These are phyloP conservation scores for Manacus vitellinus DNA, from an alignment of 2,113 vertebrate genomes.

Conservation along the genomic window DNA sequence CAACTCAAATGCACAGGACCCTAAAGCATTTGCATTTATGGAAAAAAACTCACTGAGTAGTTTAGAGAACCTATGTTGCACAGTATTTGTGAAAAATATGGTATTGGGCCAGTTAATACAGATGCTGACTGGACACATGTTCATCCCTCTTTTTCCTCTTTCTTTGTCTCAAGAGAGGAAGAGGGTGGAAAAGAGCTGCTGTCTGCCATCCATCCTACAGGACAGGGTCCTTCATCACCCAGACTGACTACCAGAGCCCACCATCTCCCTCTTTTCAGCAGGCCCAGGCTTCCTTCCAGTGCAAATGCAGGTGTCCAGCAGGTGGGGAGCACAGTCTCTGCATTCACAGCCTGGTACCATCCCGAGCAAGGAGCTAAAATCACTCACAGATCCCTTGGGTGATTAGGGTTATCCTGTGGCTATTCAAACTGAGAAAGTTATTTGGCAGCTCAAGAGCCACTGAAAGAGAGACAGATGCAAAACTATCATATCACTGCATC, in stretches of 20 bases:
- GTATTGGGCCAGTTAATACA: background rate
- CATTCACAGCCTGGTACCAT: background rate
- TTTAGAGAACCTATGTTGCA: background rate
- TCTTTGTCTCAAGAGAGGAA: background rate
- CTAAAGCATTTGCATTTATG: background rate
- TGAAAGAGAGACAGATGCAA: background rate
- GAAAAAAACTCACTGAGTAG: background rate
- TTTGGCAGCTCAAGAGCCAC: background rate
- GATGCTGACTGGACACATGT: background rate
- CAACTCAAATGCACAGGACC: background rate
- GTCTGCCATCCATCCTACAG: background rate
- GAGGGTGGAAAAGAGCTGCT: background rate
- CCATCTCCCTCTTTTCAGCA: background rate
- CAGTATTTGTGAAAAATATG: background rate
- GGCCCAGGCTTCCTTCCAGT: background rate
- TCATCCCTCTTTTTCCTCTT: background rate
- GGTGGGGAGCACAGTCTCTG: background rate
- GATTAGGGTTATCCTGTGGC: background rate
- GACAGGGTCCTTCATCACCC: background rate
- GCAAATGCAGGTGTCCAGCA: background rate
- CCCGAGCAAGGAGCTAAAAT: background rate
- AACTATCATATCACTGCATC: background rate
- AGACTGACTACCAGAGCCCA: background rate
- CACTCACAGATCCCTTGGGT: background rate
- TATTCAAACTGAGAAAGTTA: background rate